Base-by-base conservation (phyloP, 2,888 invertebrate species). In the Zaprionus bogoriensis region DNA sequence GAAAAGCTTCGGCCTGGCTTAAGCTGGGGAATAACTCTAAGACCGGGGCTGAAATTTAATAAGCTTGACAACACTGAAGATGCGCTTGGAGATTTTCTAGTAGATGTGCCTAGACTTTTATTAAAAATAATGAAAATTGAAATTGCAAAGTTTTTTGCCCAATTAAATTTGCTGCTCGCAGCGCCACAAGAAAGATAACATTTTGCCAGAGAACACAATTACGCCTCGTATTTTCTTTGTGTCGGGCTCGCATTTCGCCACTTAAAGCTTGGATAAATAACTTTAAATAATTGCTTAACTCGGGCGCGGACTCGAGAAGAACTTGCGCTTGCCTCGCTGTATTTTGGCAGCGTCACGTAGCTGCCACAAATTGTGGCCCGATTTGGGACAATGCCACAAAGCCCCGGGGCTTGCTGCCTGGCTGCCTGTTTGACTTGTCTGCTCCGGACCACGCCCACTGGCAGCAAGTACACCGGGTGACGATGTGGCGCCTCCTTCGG, bases 271-370 rank as follows among this genome's bases (percentile, higher is more conserved):
- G 42, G 51, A 51, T 58, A 51, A 57, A 50, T 57, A 50, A 41
- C 12, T 42, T 9, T 3, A 30, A 44, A 51, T 44, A 22, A 20
- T 54, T 60, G 32, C 25, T 38, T 10, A 39, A 32, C 39, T 20
- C 10, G 25, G 28, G 17, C 23, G 39, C 32, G 3, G 32, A 17
- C 32, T 36, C n/a, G n/a, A n/a, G n/a, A n/a, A n/a, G n/a, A n/a
- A 2, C 17, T 14, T 17, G n/a, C n/a, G n/a, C n/a, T n/a, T n/a
- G n/a, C n/a, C 17, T 36, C 17, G 4, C 30, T n/a, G 30, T n/a
- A 3, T 30, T n/a, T 42, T 27, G 51, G 61, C 51, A 52, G 50
- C 59, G 75, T 77, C 82, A 85, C 82, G 82, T 85, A 79, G 76
- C 45, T 51, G 60, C 72, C 63, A 63, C 78, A 80, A 81, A 77